Evolutionary conservation across 2,797 vertebrate species (phyloP).

Genomic region (Helostoma temminkii): DNA sequence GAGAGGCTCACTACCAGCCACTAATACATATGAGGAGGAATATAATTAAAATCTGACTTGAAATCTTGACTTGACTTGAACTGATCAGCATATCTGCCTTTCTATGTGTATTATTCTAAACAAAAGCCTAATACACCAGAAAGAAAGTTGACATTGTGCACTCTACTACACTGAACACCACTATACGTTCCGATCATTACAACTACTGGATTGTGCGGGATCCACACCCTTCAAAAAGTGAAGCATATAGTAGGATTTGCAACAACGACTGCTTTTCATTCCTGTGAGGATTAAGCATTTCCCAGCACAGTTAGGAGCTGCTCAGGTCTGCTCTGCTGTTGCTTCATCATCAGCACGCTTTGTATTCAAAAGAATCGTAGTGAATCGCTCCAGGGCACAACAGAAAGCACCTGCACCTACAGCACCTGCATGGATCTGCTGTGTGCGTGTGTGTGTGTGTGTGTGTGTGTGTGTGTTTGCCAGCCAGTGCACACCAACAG

Average conservation of each 20-base stretch:
- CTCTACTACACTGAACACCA: constrained; percentile 8
- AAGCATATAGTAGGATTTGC: constrained; percentile 24
- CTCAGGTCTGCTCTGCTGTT: constrained; percentile 48
- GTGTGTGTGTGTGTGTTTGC: constrained; percentile 8
- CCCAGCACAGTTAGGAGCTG: constrained; percentile 29
- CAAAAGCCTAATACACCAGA: constrained; percentile 15
- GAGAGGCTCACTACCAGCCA: constrained; percentile 41
- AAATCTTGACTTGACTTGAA: no score
- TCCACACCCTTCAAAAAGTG: constrained; percentile 24
- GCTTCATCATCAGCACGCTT: constrained; percentile 63
- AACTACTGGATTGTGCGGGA: constrained; percentile 4
- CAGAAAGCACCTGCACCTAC: constrained; percentile 21
- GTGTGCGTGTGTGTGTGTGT: neutral
- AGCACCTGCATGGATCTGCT: constrained; percentile 5
- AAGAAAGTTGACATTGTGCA: constrained; percentile 1
- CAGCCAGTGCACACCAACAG: neutral
- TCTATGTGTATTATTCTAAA: constrained; percentile 37
- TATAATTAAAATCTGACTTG: constrained; percentile 52
- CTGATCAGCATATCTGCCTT: constrained; percentile 23
- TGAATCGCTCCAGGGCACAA: constrained; percentile 17
- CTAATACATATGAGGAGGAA: constrained; percentile 48
- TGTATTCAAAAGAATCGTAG: constrained; percentile 38
- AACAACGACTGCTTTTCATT: constrained; percentile 37
- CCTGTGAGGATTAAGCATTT: constrained; percentile 32
- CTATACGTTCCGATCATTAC: no score